Evolutionary conservation across 1,140 invertebrate genomes (phyloP), one percentile per base, ranked within the genome.

Genomic region (Phymorhynchus buccinoides): DNA sequence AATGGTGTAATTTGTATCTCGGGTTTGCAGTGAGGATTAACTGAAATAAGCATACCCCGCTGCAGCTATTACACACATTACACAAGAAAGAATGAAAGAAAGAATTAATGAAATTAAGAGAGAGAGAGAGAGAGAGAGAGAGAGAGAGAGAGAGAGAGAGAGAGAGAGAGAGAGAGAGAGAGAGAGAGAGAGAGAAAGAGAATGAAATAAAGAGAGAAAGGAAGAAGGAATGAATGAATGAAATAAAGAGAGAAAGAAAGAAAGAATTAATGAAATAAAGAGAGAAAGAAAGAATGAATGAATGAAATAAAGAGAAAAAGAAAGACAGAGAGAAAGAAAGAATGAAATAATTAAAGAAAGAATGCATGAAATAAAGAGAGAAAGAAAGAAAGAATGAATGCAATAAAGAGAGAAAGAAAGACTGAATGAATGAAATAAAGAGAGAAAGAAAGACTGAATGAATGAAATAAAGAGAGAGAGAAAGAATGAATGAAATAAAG

Each of bases 121-220:
- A 68, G 62, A 68, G 62, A 68, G 62, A 68, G 62, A 68, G 62
- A 68, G 62, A 68, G 62, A 68, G 62, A 68, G 62, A 68, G 62
- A 68, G 62, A 68, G 62, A 68, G 62, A 66, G 48, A 52, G 48
- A 52, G 48, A 52, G 48, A 52, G 48, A 52, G 48, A 52, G 48
- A 52, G 48, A 52, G 48, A 52, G 48, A 52, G 48, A 52, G 48
- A 52, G 48, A 52, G 48, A 52, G 62, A 68, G 62, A 68, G 62
- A 68, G 62, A 68, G 62, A 68, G 62, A 68, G 62, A 68, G 62
- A 68, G 62, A 68, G 62, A 68, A n/a, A 68, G 62, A 68, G 62
- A 68, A 27, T 7, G n/a, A 9, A 2, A 68, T 30, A 22, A 68
- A 9, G 22, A 30, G n/a, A 30, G 7, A 52, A 52, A 12, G 9